Base-by-base conservation (phyloP, 2,113 vertebrate species). In the Ornithorhynchus anatinus region DNA sequence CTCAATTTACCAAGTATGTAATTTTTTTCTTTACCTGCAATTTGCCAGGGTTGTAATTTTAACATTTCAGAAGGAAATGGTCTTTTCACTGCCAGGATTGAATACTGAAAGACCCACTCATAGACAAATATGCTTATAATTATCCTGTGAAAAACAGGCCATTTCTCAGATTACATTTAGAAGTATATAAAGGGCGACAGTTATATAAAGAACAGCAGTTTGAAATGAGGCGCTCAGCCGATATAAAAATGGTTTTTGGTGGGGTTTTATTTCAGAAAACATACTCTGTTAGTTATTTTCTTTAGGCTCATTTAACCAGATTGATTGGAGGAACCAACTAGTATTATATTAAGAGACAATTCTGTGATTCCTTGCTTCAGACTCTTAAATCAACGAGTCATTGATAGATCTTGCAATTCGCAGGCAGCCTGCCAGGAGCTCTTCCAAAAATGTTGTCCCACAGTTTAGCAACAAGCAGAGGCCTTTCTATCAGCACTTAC, bases 391-490 rank as follows among this genome's bases (percentile, higher is more conserved):
- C 43, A 45, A 83, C 45, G 40, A 83, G 14, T 79, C 72, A 77
- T 69, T 53, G 74, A 85, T 67, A 75, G 50, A 57, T 59, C 60
- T 65, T 79, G 42, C 80, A 80, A 85, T 81, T 75, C 59, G 82
- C 48, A 75, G 59, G 47, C 50, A 61, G 45, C 65, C 35, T 54
- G 62, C 67, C 76, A 81, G 39, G 17, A 19, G 31, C 7, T 47
- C 76, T 77, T 31, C n/a, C 35, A 60, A 76, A 80, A 66, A 51
- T 20, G 53, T 39, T 65, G 48, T 43, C 37, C 43, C 66, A 68
- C 48, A 69, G 79, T 70, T 75, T 59, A 74, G 29, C 19, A 67
- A 8, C 43, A 67, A 59, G 59, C 17, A 67, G 51, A 81, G 73
- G 38, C 60, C 66, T 68, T 39, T 85, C 65, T 66, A 59, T 62